Evolutionary conservation across 2,797 vertebrate genomes (phyloP).

Genomic region (Perodicticus potto): DNA sequence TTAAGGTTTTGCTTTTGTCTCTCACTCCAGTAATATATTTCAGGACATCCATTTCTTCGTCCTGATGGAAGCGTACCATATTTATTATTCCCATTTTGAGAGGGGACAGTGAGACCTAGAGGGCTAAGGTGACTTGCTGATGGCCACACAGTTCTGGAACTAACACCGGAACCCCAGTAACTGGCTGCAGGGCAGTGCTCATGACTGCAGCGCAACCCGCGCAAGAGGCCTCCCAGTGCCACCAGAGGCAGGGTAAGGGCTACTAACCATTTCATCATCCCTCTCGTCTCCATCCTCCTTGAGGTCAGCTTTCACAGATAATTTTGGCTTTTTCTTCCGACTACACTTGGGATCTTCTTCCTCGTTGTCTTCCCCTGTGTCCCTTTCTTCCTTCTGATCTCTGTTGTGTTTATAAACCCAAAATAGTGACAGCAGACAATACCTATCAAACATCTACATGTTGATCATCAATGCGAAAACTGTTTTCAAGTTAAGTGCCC

Average conservation of each 20-base stretch:
- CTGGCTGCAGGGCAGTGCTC: not conserved
- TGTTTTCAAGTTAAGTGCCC: not conserved
- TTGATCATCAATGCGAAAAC: constrained; percentile 38
- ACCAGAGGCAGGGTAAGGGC: not conserved
- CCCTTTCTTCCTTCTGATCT: constrained; percentile 89
- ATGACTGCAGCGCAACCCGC: accelerated
- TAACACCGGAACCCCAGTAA: not conserved
- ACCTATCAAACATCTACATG: constrained; percentile 64
- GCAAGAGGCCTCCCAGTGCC: accelerated
- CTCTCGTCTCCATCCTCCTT: constrained; percentile 87
- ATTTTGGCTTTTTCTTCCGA: constrained; percentile 89
- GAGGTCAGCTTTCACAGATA: constrained; percentile 87
- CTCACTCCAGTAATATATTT: not conserved
- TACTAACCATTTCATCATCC: constrained; percentile 89
- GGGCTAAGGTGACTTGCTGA: not conserved
- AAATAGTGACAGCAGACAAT: constrained; percentile 79
- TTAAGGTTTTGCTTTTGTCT: not conserved
- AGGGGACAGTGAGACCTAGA: not conserved
- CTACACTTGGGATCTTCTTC: constrained; percentile 87
- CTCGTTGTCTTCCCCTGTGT: constrained; percentile 85
- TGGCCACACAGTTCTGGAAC: accelerated
- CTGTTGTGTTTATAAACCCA: constrained; percentile 81
- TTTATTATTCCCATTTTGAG: not conserved
- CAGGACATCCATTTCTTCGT: not conserved
- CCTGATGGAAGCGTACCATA: not conserved